Base-by-base conservation (phyloP, 2,888 invertebrate genomes). In the Agrotis segetum region DNA sequence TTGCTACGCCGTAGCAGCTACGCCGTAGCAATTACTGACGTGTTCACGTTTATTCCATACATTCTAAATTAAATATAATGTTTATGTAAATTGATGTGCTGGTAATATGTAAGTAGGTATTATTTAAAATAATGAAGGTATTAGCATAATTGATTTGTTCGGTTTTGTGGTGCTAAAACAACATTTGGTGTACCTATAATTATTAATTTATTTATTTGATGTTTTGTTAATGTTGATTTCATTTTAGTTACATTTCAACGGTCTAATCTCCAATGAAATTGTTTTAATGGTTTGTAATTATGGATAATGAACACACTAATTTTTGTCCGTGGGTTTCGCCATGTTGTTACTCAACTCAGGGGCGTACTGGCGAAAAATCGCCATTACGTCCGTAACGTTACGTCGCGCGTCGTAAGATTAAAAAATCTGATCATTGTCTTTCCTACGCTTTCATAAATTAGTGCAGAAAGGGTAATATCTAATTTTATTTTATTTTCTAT, bases 1-100 rank as follows among this genome's bases (percentile, higher is more conserved):
- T 59, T 55, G 34, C 82, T 81, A 79, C 78, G 82, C 16, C 82
- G 78, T 81, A 81, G 74, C 16, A 40, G 46, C 71, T 77, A 75
- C 71, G 71, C 9, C 68, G 79, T 79, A 83, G 76, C 65, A 69
- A 75, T 75, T 71, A 77, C 47, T 24, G 14, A 34, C 44, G 50
- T 50, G 55, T 34, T 29, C 40, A 11, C 46, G 61, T 52, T 67
- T 63, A 68, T 79, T 63, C 56, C 17, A 68, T 44, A 61, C 53
- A 29, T 55, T 63, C 34, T 34, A 68, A 58, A 80, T 65, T 46
- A 75, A 56, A 66, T 56, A 17, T n/a, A 19, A 44, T 64, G 60
- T 67, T 58, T 40, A 71, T 65, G 64, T 77, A 55, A 77, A 81
- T 65, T 65, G 6, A 44, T 65, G 55, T 56, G 3, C 52, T 1